These are phyloP conservation scores for Baronia brevicornis DNA, from an alignment of 2,888 invertebrate species.

Conservation along the genomic window DNA sequence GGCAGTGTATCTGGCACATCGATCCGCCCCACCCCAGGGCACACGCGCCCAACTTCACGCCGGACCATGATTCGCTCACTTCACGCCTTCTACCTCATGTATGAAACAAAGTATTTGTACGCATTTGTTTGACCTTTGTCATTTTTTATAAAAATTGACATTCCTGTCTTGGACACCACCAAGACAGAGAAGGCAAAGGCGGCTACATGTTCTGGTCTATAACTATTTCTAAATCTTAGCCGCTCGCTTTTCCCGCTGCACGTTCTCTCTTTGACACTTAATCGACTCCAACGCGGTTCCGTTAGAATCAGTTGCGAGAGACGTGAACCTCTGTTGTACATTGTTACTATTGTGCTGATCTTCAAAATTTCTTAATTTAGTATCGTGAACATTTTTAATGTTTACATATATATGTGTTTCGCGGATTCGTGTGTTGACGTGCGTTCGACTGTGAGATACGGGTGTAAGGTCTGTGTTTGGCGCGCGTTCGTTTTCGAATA, in stretches of 20 bases:
- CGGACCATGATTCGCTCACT: conserved; percentile 48
- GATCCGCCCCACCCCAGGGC: conserved; percentile 42
- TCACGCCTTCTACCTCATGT: conserved; percentile 49
- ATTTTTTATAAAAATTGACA: conserved; percentile 39
- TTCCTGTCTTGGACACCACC: conserved; percentile 1
- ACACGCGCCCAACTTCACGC: conserved; percentile 56
- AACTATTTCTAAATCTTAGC: not conserved
- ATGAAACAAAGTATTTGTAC: conserved; percentile 68
- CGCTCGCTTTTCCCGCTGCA: conserved; percentile 1
- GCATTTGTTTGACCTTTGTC: conserved; percentile 55
- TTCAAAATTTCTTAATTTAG: conserved; percentile 20
- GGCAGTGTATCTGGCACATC: conserved; percentile 43
- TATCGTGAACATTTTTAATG: conserved; percentile 5
- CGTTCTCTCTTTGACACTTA: not conserved
- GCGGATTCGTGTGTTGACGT: not conserved
- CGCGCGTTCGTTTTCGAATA: not conserved
- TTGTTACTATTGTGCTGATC: conserved; percentile 39
- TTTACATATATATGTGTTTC: not conserved
- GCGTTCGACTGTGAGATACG: not conserved
- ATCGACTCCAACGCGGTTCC: not conserved
- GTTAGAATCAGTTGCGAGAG: conserved; percentile 18
- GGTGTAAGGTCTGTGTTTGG: not conserved
- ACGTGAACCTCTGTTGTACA: conserved; percentile 30
- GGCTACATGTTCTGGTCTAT: conserved; percentile 28
- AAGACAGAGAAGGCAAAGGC: conserved; percentile 27